Evolutionary conservation across 2,797 vertebrate species (phyloP).

Genomic region (Danionella dracula): DNA sequence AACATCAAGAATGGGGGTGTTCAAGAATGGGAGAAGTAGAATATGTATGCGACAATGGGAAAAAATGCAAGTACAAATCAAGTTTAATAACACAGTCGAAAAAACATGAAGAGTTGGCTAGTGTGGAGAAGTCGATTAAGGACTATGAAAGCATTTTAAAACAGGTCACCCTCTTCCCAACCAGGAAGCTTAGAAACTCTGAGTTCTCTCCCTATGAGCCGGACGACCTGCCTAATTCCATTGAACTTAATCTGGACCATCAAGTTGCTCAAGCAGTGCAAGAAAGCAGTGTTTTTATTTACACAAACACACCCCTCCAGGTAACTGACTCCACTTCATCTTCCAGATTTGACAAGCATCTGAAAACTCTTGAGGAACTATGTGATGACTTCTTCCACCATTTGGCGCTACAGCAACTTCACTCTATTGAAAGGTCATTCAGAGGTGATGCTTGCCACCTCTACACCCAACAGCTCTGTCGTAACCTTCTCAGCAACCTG

Average conservation of each 20-base stretch:
- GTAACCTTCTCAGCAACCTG: constrained; percentile 71
- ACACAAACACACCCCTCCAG: constrained; percentile 52
- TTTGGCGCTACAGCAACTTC: constrained; percentile 81
- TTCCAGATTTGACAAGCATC: constrained; percentile 75
- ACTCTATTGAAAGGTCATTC: constrained; percentile 75
- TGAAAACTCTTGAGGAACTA: constrained; percentile 88
- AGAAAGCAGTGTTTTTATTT: background rate
- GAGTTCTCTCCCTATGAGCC: constrained; percentile 78
- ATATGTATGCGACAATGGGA: background rate
- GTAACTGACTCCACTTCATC: constrained; percentile 74
- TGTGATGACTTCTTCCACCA: constrained; percentile 86
- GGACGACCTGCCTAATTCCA: constrained; percentile 20
- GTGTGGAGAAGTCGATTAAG: constrained; percentile 79
- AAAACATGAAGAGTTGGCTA: constrained; percentile 78
- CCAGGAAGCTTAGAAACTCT: constrained; percentile 78
- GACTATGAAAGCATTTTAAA: constrained; percentile 85
- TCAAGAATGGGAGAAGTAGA: background rate
- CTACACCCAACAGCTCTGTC: constrained; percentile 66
- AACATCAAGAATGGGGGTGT: background rate
- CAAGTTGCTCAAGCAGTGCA: constrained; percentile 26
- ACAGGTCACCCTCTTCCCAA: constrained; percentile 88
- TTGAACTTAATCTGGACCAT: constrained; percentile 32
- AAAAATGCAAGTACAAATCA: constrained; percentile 41
- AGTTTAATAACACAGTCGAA: constrained; percentile 72
- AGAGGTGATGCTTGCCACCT: constrained; percentile 80